A percentile compares a stretch with the other conserved stretches of the same genome.
These are phyloP conservation scores for Alentia gelatinosa DNA, from an alignment of 2,888 invertebrate species.

Conservation along the genomic window DNA sequence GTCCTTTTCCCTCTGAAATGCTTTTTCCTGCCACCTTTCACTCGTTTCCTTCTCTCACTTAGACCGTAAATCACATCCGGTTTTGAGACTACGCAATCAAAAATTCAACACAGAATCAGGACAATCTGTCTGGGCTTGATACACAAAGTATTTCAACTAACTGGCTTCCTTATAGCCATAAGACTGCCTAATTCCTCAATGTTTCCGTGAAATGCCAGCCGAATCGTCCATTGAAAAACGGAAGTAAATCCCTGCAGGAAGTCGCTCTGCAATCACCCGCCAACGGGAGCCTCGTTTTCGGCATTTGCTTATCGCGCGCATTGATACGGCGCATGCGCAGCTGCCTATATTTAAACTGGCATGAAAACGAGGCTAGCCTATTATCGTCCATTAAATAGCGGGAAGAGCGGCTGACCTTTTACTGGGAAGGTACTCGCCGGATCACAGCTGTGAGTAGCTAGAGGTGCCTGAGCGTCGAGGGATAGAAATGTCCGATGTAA, in stretches of 20 bases:
- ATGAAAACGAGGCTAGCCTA: conserved; percentile 28
- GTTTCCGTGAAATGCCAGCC: too few species aligned
- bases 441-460: neutral
- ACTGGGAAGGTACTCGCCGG: neutral
- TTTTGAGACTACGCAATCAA: too few species aligned
- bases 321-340: conserved; percentile 8
- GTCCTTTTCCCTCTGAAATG: too few species aligned
- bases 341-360: conserved; percentile 34
- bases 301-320: neutral
- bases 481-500: too few species aligned
- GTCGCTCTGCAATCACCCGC: neutral
- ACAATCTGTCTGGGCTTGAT: too few species aligned
- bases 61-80: too few species aligned
- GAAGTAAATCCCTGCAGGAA: neutral
- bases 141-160: too few species aligned
- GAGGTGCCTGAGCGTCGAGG: neutral
- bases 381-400: conserved; percentile 28
- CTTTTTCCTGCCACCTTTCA: too few species aligned
- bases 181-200: too few species aligned
- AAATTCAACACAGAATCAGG: too few species aligned
- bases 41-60: too few species aligned
- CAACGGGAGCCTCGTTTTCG: neutral
- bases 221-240: neutral
- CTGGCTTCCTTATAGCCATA: too few species aligned
- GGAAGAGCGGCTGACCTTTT: neutral